phyloP scores from a whole-genome alignment of 2,113 vertebrate species.

The Aythya baeri region DNA sequence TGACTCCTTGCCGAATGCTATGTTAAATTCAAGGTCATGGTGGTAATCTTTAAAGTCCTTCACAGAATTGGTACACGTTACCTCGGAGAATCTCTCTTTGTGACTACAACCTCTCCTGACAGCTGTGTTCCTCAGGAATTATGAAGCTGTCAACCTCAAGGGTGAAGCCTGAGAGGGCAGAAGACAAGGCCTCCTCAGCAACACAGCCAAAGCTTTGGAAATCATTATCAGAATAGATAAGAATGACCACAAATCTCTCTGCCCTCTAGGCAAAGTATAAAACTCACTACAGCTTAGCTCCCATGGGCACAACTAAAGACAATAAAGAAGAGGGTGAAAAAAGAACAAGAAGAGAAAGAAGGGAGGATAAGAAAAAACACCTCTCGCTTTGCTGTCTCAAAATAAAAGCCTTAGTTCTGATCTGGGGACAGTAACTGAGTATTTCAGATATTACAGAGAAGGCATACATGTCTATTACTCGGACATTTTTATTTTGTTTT shows the following conservation, averaged over 20 bases:
- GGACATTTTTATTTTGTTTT: not conserved
- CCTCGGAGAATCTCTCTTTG: slow-evolving; percentile 54
- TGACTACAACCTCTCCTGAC: slow-evolving; percentile 56
- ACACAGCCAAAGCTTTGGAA: slow-evolving; percentile 56
- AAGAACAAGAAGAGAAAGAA: not conserved
- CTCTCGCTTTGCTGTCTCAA: not conserved
- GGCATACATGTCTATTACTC: not conserved
- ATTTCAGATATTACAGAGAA: not conserved
- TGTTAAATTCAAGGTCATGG: slow-evolving; percentile 50
- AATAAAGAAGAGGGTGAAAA: slow-evolving; percentile 27
- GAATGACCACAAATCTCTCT: slow-evolving; percentile 66
- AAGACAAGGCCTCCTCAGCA: slow-evolving; percentile 49
- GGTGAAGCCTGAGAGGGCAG: slow-evolving; percentile 58
- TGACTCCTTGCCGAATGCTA: slow-evolving; percentile 19
- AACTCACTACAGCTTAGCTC: slow-evolving; percentile 14
- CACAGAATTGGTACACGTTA: slow-evolving; percentile 55
- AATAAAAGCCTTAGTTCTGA: not conserved
- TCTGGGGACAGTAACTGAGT: not conserved
- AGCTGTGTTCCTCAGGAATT: slow-evolving; percentile 65
- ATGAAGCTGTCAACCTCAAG: slow-evolving; percentile 72
- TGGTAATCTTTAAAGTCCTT: slow-evolving; percentile 68
- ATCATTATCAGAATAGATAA: slow-evolving; percentile 59
- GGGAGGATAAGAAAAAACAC: not conserved
- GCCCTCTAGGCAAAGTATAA: slow-evolving; percentile 27
- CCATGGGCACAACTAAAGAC: slow-evolving; percentile 16